Conservation (phyloP, 2,797 vertebrate species). For the Poecilia picta region DNA sequence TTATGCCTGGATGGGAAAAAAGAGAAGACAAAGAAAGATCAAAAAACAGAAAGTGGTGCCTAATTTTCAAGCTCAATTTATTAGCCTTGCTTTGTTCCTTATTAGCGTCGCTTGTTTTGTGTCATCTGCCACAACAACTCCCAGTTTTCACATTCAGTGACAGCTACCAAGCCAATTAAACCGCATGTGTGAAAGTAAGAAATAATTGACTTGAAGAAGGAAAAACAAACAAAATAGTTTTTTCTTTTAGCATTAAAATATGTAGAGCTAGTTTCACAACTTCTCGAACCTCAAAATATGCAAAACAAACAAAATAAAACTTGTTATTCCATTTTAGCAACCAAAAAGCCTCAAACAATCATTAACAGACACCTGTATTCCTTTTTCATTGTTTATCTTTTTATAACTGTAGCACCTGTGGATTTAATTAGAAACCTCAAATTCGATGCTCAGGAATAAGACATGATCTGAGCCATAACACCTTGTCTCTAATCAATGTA, state of each 20-base stretch:
- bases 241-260: neutral
- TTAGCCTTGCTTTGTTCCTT: conserved; percentile 1
- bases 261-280: neutral
- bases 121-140: conserved; percentile 31
- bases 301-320: neutral
- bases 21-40: neutral
- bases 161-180: conserved; percentile 31
- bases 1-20: conserved; percentile 83
- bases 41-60: neutral
- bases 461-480: conserved; percentile 51
- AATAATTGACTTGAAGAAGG: conserved; percentile 3
- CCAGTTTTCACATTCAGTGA: conserved; percentile 37
- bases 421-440: conserved; percentile 42
- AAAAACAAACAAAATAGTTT: neutral
- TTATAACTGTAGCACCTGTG: neutral
- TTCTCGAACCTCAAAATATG: neutral
- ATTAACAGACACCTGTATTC: conserved; percentile 9
- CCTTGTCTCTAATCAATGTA: conserved; percentile 33
- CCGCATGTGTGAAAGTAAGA: conserved; percentile 20
- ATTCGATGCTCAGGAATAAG: conserved; percentile 53
- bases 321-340: conserved; percentile 18
- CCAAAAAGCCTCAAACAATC: conserved; percentile 21
- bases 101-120: conserved; percentile 33
- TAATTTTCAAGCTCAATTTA: neutral
- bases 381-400: conserved; percentile 18